Percentiles rank a stretch among this genome's conserved stretches.
Evolutionary conservation across 2,113 vertebrate genomes (phyloP).

Genomic region (Pygathrix nemaeus): DNA sequence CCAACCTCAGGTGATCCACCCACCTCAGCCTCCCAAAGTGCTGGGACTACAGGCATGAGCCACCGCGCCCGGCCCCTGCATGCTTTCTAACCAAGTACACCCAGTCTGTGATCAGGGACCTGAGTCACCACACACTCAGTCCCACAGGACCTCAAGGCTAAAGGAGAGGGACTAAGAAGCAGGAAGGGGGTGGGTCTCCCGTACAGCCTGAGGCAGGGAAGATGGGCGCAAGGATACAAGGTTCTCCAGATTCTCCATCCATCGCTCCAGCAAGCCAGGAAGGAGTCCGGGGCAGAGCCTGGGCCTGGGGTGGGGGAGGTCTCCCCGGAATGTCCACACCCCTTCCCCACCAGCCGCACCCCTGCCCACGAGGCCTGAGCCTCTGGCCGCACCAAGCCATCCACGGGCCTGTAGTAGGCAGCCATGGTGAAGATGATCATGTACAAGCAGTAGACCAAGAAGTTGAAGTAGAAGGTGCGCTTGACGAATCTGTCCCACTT

Average conservation of each 20-base stretch:
- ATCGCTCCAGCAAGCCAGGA: background rate
- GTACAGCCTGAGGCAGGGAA: background rate
- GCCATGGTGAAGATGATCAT: conserved; percentile 90
- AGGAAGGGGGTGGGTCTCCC: fast-evolving
- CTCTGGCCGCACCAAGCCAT: conserved; percentile 62
- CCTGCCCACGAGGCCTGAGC: background rate
- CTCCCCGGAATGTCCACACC: background rate
- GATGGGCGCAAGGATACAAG: background rate
- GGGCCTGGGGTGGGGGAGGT: background rate
- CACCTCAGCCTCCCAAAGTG: no score
- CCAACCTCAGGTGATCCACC: no score
- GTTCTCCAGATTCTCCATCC: background rate
- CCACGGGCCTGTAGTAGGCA: conserved; percentile 89
- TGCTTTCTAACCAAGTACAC: background rate
- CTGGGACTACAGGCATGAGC: no score
- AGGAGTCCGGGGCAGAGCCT: background rate
- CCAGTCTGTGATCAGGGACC: background rate
- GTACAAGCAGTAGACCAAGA: conserved; percentile 90
- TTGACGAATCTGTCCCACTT: conserved; percentile 95
- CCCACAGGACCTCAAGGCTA: background rate
- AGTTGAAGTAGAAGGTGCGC: conserved; percentile 92
- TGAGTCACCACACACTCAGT: background rate
- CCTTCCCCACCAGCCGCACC: background rate
- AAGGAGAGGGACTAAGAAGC: background rate
- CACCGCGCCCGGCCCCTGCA: background rate